A percentile compares a stretch with the other conserved stretches of the same genome.
phyloP scores from a whole-genome alignment of 2,113 vertebrate genomes.

The Pedionomus torquatus region DNA sequence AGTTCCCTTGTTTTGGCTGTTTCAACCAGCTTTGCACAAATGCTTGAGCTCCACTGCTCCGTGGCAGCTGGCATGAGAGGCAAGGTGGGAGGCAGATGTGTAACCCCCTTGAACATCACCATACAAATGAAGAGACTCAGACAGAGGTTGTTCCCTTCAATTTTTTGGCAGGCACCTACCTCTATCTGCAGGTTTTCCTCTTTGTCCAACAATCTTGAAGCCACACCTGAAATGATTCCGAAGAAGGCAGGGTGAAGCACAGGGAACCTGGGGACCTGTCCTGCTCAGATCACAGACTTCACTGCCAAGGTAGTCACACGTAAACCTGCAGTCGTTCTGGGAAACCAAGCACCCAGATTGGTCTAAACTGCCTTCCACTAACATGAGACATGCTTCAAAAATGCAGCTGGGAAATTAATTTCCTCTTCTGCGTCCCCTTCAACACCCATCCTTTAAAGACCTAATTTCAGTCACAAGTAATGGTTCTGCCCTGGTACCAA shows the following conservation, averaged over 20 bases:
- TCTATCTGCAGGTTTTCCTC: conserved; percentile 2
- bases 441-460: background rate
- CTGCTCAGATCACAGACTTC: background rate
- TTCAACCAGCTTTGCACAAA: background rate
- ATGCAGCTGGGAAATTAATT: background rate
- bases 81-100: background rate
- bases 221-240: background rate
- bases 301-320: background rate
- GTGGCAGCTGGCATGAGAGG: fast-evolving
- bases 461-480: background rate
- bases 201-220: background rate
- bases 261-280: background rate
- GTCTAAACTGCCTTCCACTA: background rate
- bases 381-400: background rate
- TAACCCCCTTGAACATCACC: background rate
- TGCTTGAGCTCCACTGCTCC: background rate
- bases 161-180: background rate
- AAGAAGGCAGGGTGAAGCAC: background rate
- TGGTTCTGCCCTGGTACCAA: background rate
- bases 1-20: background rate
- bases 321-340: background rate
- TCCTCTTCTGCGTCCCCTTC: background rate
- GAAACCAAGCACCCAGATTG: background rate
- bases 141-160: background rate
- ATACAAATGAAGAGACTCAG: background rate